A percentile compares a stretch with the other conserved stretches of the same genome.
These are phyloP conservation scores for Megalonaias nervosa DNA, from an alignment of 1,140 invertebrate species.

Conservation along the genomic window DNA sequence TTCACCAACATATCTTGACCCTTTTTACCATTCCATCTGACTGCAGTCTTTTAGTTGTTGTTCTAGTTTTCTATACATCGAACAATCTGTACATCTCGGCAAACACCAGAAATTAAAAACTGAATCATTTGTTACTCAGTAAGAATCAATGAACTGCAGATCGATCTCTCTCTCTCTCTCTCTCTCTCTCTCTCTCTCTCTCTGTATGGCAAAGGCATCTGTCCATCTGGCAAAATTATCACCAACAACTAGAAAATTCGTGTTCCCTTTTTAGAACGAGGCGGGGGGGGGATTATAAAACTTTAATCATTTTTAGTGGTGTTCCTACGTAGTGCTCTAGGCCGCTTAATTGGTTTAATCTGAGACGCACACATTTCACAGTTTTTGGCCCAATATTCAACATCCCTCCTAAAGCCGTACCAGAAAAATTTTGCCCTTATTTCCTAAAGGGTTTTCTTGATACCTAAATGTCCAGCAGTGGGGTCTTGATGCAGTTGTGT, in stretches of 20 bases:
- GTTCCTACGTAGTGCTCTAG: not conserved
- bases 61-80: constrained; percentile 23
- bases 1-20: constrained; percentile 26
- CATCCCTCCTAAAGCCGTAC: too few species aligned
- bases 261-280: constrained; percentile 23
- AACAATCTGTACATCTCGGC: constrained; percentile 25
- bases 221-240: constrained; percentile 50
- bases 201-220: constrained; percentile 38
- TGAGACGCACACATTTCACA: constrained; percentile 9
- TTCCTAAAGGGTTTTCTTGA: too few species aligned
- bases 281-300: not conserved
- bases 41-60: constrained; percentile 32
- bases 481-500: too few species aligned
- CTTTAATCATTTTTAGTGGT: not conserved
- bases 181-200: too few species aligned
- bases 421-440: not conserved
- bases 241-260: constrained; percentile 45
- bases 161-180: not conserved
- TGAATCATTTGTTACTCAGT: constrained; percentile 61
- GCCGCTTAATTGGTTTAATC: not conserved
- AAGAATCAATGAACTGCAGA: constrained; percentile 55
- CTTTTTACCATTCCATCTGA: constrained; percentile 37
- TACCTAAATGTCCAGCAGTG: too few species aligned
- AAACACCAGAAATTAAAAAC: constrained; percentile 29
- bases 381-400: too few species aligned